Conservation (phyloP, 2,113 vertebrate genomes). For the Poecile atricapillus region DNA sequence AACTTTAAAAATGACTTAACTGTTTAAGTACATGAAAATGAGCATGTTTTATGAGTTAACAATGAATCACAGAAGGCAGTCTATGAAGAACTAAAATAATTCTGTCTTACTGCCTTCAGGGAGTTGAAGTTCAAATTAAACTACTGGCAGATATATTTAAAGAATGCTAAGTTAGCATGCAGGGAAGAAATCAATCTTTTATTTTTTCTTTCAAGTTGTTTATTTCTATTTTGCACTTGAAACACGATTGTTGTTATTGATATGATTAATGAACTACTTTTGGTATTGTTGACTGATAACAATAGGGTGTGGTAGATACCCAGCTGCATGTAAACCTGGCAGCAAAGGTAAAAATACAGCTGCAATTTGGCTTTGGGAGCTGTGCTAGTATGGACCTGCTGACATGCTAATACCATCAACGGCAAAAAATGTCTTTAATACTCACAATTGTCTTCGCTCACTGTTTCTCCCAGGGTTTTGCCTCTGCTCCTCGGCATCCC, state of each 20-base stretch:
- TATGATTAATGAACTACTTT: constrained; percentile 45
- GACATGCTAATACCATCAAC: constrained; percentile 63
- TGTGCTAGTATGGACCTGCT: constrained; percentile 78
- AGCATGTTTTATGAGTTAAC: constrained; percentile 73
- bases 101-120: constrained; percentile 73
- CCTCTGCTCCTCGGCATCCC: neutral
- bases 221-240: constrained; percentile 64
- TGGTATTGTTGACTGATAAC: constrained; percentile 70
- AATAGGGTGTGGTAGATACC: constrained; percentile 78
- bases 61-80: constrained; percentile 76
- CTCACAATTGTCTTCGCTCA: constrained; percentile 22
- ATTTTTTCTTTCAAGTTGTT: constrained; percentile 25
- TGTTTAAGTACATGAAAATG: constrained; percentile 69
- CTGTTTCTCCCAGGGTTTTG: neutral
- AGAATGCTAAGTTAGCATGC: constrained; percentile 67
- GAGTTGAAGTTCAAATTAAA: constrained; percentile 78
- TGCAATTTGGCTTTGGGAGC: constrained; percentile 74
- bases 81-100: constrained; percentile 76
- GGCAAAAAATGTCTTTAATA: constrained; percentile 51
- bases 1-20: constrained; percentile 68
- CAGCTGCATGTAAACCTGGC: constrained; percentile 80
- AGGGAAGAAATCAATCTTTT: constrained; percentile 53
- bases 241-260: constrained; percentile 56
- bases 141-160: constrained; percentile 74
- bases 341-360: constrained; percentile 73